Evolutionary conservation across 2,888 invertebrate species (phyloP).

Genomic region (Crossocerus cetratus): DNA sequence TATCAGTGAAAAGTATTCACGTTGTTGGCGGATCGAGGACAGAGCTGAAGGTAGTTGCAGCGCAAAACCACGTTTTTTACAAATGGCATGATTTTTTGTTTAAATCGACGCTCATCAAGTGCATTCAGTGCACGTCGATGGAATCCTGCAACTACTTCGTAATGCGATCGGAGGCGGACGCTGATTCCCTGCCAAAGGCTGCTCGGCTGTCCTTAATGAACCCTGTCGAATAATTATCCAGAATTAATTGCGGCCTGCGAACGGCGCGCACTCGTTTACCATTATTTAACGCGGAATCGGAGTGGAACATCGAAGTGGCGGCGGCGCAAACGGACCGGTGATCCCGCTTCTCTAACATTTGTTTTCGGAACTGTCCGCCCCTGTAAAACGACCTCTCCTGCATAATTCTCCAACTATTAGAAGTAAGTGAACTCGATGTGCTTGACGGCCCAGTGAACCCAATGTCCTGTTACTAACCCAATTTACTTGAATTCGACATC

Average conservation of each 20-base stretch:
- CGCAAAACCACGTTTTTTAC: too few relatives aligned
- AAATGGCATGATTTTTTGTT: too few relatives aligned
- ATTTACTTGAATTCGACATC: not conserved
- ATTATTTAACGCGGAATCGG: conserved; percentile 25
- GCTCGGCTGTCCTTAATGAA: not conserved
- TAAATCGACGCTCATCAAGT: too few relatives aligned
- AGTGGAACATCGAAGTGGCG: conserved; percentile 34
- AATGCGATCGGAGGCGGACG: not conserved
- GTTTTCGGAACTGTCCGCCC: conserved; percentile 33
- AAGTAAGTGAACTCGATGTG: not conserved
- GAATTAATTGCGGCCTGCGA: conserved; percentile 21
- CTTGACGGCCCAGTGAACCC: not conserved
- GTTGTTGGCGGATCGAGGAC: too few relatives aligned
- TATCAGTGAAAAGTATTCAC: too few relatives aligned
- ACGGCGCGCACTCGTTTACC: not conserved
- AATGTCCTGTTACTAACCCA: not conserved
- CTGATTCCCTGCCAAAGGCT: not conserved
- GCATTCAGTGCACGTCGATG: too few relatives aligned
- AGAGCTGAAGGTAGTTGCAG: too few relatives aligned
- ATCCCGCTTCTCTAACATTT: conserved; percentile 31
- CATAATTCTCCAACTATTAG: conserved; percentile 12
- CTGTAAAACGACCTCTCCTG: not conserved
- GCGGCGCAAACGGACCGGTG: conserved; percentile 29
- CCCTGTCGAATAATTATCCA: conserved; percentile 2
- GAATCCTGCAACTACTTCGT: too few relatives aligned